Evolutionary conservation across 1,140 invertebrate species (phyloP), one percentile per base, ranked within the genome.

Genomic region (Ceratina australensis): DNA sequence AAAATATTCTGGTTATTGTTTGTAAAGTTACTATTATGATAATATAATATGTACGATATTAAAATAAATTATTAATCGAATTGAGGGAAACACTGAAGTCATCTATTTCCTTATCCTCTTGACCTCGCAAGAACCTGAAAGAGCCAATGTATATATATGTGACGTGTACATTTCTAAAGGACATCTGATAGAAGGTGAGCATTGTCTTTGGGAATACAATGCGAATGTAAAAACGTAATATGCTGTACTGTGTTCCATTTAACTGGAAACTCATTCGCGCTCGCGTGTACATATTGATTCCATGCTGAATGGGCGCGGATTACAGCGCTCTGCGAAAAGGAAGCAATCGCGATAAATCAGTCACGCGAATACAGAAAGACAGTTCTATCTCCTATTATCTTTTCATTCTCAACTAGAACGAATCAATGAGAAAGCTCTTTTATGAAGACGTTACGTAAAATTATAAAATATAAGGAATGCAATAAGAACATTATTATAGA

Each of bases 1-100:
- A n/a, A 68, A 22, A 60, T 57, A 54, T 74, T 78, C 50, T 78
- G 42, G 52, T 79, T 83, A 57, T 78, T 54, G 63, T 83, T 84
- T 81, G 49, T 80, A 84, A 84, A 73, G 50, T 78, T 80, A 67
- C 18, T 80, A 69, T 72, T 79, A 56, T 33, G 28, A 52, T 71
- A 42, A 68, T 80, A 83, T 49, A 64, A 71, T 42, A 42, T 83
- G 73, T 84, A 59, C 57, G 52, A 78, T 79, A 81, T 72, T 64
- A 7, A 73, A 82, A 79, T 85, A 84, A 73, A 26, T 82, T 82
- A 85, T 82, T 79, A 56, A 50, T 52, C 20, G 42, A 26, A 78
- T 67, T 24, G 3, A 22, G n/a, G 24, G 47, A 42, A 42, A 42
- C 33, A 15, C 8, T 10, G 0, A n/a, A 20, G n/a, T n/a, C 4